Conservation (phyloP, 2,797 vertebrate species). For the Crenichthys baileyi region DNA sequence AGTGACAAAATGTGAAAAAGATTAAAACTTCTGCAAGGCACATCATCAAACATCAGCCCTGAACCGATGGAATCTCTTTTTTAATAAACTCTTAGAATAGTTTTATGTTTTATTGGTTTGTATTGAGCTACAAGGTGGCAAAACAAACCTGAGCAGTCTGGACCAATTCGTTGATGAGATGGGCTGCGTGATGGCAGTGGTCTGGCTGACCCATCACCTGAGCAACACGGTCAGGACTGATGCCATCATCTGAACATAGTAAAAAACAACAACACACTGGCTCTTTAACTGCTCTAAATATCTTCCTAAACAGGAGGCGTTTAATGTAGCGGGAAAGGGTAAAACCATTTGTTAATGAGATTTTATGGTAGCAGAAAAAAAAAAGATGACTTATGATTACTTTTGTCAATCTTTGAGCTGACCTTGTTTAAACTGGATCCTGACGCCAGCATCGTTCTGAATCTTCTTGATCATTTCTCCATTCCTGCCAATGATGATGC, state of each 20-base stretch:
- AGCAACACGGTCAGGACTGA: conserved; percentile 93
- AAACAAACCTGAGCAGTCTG: conserved; percentile 91
- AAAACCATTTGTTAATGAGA: neutral
- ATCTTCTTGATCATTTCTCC: conserved; percentile 99
- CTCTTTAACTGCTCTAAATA: neutral
- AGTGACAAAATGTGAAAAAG: neutral
- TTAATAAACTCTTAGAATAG: neutral
- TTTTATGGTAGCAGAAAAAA: neutral
- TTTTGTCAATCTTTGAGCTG: neutral
- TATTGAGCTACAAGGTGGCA: neutral
- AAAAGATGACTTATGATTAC: neutral
- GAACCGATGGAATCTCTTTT: neutral
- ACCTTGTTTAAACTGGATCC: conserved; percentile 99
- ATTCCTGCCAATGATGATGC: conserved; percentile 97
- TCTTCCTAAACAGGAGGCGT: neutral
- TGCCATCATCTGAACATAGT: conserved; percentile 88
- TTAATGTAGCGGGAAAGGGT: neutral
- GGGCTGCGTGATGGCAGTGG: conserved; percentile 94
- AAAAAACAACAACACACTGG: neutral
- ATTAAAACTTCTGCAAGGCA: neutral
- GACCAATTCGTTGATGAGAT: conserved; percentile 96
- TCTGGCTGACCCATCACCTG: conserved; percentile 97
- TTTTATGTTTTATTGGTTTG: neutral
- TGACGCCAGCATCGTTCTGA: conserved; percentile 96
- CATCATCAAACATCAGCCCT: neutral